Conservation (phyloP, 1,140 invertebrate genomes). For the Drosophila sp. region DNA sequence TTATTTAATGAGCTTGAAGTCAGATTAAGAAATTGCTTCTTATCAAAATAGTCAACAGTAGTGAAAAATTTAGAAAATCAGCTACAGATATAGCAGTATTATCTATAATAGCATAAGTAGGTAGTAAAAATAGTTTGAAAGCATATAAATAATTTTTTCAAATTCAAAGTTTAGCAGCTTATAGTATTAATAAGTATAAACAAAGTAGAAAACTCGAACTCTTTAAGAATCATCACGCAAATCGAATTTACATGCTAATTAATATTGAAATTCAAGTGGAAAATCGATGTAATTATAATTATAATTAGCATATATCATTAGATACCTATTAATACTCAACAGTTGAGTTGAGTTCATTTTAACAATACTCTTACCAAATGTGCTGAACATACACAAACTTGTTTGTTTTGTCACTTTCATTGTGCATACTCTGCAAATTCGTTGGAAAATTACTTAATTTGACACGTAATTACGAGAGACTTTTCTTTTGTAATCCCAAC, state of each 20-base stretch:
- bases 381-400: neutral
- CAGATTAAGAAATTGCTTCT: no score
- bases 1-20: no score
- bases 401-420: conserved; percentile 3
- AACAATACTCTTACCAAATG: neutral
- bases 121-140: no score
- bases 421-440: neutral
- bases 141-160: no score
- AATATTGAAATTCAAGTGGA: no score
- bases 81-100: no score
- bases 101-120: no score
- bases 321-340: neutral
- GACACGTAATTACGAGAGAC: conserved; percentile 3
- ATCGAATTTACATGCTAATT: neutral
- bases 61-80: no score
- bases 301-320: neutral
- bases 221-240: neutral
- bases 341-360: neutral
- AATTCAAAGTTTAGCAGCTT: no score
- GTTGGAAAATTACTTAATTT: conserved; percentile 11
- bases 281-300: no score
- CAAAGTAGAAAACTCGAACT: neutral
- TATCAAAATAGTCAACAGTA: no score
- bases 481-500: conserved; percentile 1
- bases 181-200: no score